Percentiles rank a stretch among this genome's conserved stretches.
Conservation (phyloP, 2,888 invertebrate genomes). For the Plebejus argus region DNA sequence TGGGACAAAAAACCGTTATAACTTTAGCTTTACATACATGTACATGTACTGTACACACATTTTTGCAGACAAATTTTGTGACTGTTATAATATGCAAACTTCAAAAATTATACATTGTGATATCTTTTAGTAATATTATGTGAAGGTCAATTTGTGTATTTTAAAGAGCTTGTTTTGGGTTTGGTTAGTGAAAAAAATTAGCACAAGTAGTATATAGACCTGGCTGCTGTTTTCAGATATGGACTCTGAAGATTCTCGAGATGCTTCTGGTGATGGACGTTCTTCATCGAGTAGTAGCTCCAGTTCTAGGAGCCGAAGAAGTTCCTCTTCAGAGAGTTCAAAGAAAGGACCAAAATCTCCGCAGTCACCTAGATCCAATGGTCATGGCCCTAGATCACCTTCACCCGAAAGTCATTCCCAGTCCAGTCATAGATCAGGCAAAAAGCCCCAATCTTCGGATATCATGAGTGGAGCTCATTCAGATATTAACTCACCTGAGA, state of each 20-base stretch:
- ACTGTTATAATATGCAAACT: background rate
- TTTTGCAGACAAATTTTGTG: conserved; percentile 4
- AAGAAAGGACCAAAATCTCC: conserved; percentile 67
- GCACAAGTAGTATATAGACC: conserved; percentile 44
- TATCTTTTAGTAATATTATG: background rate
- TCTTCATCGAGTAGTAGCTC: conserved; percentile 76
- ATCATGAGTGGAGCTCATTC: conserved; percentile 71
- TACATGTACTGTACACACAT: conserved; percentile 10
- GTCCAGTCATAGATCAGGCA: conserved; percentile 50
- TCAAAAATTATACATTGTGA: background rate
- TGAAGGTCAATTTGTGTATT: conserved; percentile 4
- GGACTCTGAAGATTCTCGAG: conserved; percentile 83
- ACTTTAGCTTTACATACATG: conserved; percentile 16
- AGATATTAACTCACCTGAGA: conserved; percentile 74
- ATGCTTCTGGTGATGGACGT: conserved; percentile 67
- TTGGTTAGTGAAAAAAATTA: conserved; percentile 38
- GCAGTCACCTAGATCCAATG: conserved; percentile 50
- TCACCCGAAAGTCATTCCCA: conserved; percentile 48
- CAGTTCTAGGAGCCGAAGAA: conserved; percentile 68
- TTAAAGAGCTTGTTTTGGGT: conserved; percentile 44
- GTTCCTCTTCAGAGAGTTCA: conserved; percentile 67
- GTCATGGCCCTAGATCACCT: conserved; percentile 56
- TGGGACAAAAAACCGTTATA: conserved; percentile 19
- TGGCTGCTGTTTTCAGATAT: conserved; percentile 69
- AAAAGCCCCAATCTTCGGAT: conserved; percentile 59